Percentiles rank a stretch among this genome's conserved stretches.
Evolutionary conservation across 2,797 vertebrate genomes (phyloP).

Genomic region (Chelon labrosus): DNA sequence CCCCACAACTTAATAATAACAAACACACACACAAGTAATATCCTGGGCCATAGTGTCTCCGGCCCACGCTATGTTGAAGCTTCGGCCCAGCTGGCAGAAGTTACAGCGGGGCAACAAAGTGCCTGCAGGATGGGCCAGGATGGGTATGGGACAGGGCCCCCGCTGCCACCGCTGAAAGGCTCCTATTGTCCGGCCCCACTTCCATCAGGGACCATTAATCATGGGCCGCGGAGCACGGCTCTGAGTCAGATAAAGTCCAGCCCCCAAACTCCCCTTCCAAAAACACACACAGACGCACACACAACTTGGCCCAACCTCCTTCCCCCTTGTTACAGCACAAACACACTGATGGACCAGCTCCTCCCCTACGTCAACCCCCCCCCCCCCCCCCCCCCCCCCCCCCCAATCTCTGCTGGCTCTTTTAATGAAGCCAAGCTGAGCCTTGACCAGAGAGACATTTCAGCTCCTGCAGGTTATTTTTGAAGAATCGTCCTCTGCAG

Average conservation of each 20-base stretch:
- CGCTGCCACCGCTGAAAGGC: conserved; percentile 88
- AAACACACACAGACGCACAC: conserved; percentile 31
- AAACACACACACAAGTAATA: conserved; percentile 31
- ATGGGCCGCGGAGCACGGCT: conserved; percentile 91
- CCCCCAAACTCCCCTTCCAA: conserved; percentile 35
- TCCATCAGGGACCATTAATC: conserved; percentile 96
- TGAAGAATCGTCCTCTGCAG: conserved; percentile 16
- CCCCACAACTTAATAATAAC: not conserved
- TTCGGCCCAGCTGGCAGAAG: conserved; percentile 94
- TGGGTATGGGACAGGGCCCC: conserved; percentile 69
- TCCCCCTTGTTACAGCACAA: conserved; percentile 60
- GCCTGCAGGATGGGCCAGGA: conserved; percentile 85
- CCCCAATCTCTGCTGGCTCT: conserved; percentile 44
- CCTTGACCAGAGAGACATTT: conserved; percentile 45
- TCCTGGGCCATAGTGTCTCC: conserved; percentile 67
- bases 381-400: not conserved
- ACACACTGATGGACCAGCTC: conserved; percentile 51
- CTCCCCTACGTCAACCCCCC: conserved; percentile 9
- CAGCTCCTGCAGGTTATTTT: conserved; percentile 30
- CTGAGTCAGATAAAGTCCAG: conserved; percentile 69
- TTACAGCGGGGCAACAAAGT: conserved; percentile 93
- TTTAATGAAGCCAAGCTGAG: conserved; percentile 72
- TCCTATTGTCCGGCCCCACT: conserved; percentile 91
- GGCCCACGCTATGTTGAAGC: conserved; percentile 88
- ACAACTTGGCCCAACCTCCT: not conserved